Evolutionary conservation across 2,113 vertebrate species (phyloP).

Genomic region (Tenrec ecaudatus): DNA sequence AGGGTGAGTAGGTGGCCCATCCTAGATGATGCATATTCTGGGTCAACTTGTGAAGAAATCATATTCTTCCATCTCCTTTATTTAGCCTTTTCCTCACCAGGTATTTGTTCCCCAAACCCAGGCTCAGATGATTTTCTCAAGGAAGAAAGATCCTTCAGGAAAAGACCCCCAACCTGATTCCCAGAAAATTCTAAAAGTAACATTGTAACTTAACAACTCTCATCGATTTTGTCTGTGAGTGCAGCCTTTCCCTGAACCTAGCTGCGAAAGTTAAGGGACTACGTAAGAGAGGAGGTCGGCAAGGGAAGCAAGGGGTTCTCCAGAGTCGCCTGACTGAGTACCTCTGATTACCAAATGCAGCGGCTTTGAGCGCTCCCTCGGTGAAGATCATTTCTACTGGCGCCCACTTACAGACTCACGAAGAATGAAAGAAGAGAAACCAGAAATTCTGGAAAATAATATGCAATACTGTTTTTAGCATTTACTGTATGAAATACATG

Average conservation of each 20-base stretch:
- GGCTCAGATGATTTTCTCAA: background rate
- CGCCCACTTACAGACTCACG: background rate
- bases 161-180: constrained; percentile 40
- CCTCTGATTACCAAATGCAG: background rate
- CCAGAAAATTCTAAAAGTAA: background rate
- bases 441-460: constrained; percentile 50
- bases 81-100: constrained; percentile 32
- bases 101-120: constrained; percentile 1
- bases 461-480: background rate
- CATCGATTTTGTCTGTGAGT: constrained; percentile 36
- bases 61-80: background rate
- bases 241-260: background rate
- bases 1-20: background rate
- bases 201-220: constrained; percentile 36
- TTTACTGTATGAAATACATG: constrained; percentile 27
- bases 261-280: background rate
- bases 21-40: background rate
- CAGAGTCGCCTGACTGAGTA: background rate
- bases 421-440: background rate
- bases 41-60: background rate
- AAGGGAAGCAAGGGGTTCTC: background rate
- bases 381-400: background rate
- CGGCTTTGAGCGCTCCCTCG: background rate
- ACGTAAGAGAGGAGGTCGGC: background rate
- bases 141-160: constrained; percentile 16